phyloP scores from a whole-genome alignment of 2,113 vertebrate species.

The Gopherus evgoodei region DNA sequence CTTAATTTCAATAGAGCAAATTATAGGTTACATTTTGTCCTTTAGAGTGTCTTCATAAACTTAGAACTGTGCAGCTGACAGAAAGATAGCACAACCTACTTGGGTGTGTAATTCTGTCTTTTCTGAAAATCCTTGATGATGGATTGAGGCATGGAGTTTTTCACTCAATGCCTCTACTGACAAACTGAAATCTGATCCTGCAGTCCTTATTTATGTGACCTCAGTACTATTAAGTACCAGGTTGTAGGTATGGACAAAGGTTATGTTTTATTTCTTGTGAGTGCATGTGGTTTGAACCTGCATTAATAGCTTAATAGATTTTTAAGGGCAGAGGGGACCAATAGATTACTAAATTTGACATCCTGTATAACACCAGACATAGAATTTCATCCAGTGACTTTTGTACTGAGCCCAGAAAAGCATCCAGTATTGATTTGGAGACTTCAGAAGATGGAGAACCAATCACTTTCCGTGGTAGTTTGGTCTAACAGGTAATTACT shows the following conservation, averaged over 20 bases:
- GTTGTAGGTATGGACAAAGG: background rate
- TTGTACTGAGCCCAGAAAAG: background rate
- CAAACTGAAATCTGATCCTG: background rate
- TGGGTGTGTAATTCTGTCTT: background rate
- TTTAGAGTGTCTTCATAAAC: background rate
- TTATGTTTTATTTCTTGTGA: background rate
- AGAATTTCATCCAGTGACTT: constrained; percentile 13
- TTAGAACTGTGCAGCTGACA: constrained; percentile 30
- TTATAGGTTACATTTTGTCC: background rate
- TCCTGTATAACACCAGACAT: background rate
- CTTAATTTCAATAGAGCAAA: background rate
- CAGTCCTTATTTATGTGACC: background rate
- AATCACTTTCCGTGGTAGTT: fast-evolving
- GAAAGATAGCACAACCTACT: background rate
- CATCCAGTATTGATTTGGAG: background rate
- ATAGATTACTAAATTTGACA: constrained; percentile 24
- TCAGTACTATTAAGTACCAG: background rate
- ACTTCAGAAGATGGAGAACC: background rate
- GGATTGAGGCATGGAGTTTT: background rate
- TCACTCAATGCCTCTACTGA: background rate
- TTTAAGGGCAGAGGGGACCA: background rate
- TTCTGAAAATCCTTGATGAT: background rate
- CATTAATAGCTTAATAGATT: constrained; percentile 37
- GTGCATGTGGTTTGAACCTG: background rate
- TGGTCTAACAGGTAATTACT: background rate